phyloP scores from a whole-genome alignment of 1,140 invertebrate genomes.

The Stegodyphus mimosarum region DNA sequence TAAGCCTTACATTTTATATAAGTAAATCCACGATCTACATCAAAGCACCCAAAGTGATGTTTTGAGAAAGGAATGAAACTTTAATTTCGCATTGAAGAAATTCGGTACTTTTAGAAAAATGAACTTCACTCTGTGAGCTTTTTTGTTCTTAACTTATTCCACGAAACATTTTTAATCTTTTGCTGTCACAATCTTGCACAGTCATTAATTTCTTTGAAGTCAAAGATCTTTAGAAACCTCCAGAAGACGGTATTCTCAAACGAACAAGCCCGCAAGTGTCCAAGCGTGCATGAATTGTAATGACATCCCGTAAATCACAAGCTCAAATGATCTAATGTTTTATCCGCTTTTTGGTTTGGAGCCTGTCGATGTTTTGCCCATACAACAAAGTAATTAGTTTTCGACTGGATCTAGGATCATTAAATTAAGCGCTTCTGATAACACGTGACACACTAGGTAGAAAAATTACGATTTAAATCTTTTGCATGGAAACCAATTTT shows the following conservation, averaged over 20 bases:
- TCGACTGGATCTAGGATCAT: neutral
- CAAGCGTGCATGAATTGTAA: conserved; percentile 29
- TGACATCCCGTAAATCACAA: conserved; percentile 22
- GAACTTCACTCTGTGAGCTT: too few relatives aligned
- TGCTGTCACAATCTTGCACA: neutral
- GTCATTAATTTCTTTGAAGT: conserved; percentile 19
- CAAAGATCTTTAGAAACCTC: conserved; percentile 23
- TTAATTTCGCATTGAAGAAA: too few relatives aligned
- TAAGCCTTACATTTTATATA: too few relatives aligned
- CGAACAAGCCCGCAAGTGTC: neutral
- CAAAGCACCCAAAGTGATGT: too few relatives aligned
- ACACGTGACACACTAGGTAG: neutral
- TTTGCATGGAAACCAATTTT: too few relatives aligned
- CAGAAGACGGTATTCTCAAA: neutral
- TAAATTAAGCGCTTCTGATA: conserved; percentile 19
- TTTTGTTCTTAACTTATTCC: neutral
- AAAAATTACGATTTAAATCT: neutral
- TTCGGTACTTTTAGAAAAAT: too few relatives aligned
- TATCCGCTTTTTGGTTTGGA: neutral
- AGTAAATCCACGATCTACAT: too few relatives aligned
- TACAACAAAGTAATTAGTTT: conserved; percentile 31
- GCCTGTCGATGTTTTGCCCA: conserved; percentile 29
- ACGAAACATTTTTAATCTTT: conserved; percentile 26
- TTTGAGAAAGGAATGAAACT: too few relatives aligned
- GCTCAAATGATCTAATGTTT: conserved; percentile 31